Evolutionary conservation across 2,888 invertebrate genomes (phyloP), one percentile per base, ranked within the genome.

Genomic region (Balanococcus diminutus): DNA sequence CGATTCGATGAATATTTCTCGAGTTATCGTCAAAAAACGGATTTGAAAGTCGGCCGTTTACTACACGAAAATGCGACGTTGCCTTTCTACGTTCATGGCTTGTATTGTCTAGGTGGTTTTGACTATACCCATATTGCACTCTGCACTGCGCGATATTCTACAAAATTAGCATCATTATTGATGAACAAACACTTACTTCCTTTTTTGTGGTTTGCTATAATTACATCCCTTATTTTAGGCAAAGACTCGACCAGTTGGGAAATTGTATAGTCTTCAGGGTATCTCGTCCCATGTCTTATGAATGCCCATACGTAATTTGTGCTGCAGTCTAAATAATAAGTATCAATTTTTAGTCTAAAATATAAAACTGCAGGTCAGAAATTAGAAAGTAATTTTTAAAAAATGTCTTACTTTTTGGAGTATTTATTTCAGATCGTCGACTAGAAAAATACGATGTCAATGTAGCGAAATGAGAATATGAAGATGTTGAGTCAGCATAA

Each of bases 291-390:
- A 8, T 75, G 75, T 36, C 75, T 31, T 32, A 75, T 31, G 4
- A 75, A 6, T 32, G n/a, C 75, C 75, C 75, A 75, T 75, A 75
- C n/a, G n/a, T 25, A 75, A 75, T 32, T 32, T 31, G 75, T 32
- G 1, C n/a, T 16, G n/a, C 75, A 36, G 2, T 36, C 75, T 75
- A 28, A 16, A n/a, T n/a, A n/a, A n/a, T n/a, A n/a, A n/a, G n/a
- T n/a, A n/a, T n/a, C n/a, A n/a, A n/a, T n/a, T n/a, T n/a, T n/a
- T n/a, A n/a, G n/a, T n/a, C n/a, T n/a, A n/a, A n/a, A n/a, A n/a
- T n/a, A n/a, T n/a, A n/a, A n/a, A n/a, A n/a, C n/a, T n/a, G n/a
- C n/a, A n/a, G n/a, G n/a, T n/a, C 46, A 5, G n/a, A 46, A 46
- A 14, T 46, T 46, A 56, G 1, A 19, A 19, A 56, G n/a, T 56